Percentiles rank a stretch among this genome's conserved stretches.
Conservation (phyloP, 1,140 invertebrate species). For the Dryas iulia region DNA sequence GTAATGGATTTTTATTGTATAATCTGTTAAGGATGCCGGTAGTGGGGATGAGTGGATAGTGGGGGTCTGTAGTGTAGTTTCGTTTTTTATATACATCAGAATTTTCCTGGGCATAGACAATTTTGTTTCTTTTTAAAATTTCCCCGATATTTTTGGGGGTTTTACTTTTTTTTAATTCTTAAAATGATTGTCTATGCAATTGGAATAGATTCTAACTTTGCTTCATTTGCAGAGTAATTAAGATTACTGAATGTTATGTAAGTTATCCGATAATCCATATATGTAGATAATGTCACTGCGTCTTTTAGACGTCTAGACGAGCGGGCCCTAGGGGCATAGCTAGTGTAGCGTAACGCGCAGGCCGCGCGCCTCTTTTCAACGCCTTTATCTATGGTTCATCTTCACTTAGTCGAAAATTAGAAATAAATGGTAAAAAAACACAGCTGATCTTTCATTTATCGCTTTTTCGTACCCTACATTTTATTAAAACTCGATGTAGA, state of each 20-base stretch:
- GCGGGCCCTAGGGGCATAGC: slow-evolving; percentile 40
- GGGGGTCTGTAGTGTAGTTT: slow-evolving; percentile 27
- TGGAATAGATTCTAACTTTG: slow-evolving; percentile 41
- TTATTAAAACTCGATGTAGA: slow-evolving; percentile 52
- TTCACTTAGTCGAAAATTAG: slow-evolving; percentile 75
- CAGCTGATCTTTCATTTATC: slow-evolving; percentile 77
- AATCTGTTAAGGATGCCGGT: slow-evolving; percentile 37
- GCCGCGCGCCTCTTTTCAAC: slow-evolving; percentile 68
- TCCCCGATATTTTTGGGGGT: not conserved
- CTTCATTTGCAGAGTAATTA: slow-evolving; percentile 47
- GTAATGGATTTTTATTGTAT: slow-evolving; percentile 51
- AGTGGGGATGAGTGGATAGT: slow-evolving; percentile 33
- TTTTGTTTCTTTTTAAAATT: not conserved
- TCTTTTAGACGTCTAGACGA: slow-evolving; percentile 36
- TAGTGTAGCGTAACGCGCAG: slow-evolving; percentile 53
- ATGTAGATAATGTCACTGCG: slow-evolving; percentile 40
- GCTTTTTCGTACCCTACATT: slow-evolving; percentile 66
- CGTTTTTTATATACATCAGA: slow-evolving; percentile 30
- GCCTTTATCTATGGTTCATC: slow-evolving; percentile 70
- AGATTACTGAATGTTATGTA: slow-evolving; percentile 63
- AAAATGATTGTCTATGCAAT: slow-evolving; percentile 41
- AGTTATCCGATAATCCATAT: slow-evolving; percentile 36
- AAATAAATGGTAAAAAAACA: slow-evolving; percentile 76
- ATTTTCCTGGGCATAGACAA: slow-evolving; percentile 39
- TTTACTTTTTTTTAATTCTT: not conserved